Evolutionary conservation across 2,797 vertebrate genomes (phyloP).

Genomic region (Aphelocoma californica): DNA sequence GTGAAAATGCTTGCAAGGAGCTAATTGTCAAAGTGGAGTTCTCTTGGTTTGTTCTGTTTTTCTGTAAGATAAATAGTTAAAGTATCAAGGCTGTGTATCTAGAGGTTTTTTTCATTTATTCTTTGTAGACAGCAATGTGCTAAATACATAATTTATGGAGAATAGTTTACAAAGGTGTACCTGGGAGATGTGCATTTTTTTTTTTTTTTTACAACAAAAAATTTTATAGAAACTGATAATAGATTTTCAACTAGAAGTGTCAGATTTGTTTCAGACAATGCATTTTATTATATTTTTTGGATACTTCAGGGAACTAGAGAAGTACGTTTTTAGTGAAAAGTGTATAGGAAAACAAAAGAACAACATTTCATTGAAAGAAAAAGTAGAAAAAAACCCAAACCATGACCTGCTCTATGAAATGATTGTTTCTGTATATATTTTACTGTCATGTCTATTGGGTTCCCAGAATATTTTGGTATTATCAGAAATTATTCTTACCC

Average conservation of each 20-base stretch:
- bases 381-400: background rate
- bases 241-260: background rate
- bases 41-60: background rate
- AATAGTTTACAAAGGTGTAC: background rate
- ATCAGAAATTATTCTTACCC: background rate
- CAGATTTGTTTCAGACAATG: background rate
- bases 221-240: background rate
- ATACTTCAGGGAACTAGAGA: background rate
- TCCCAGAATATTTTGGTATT: background rate
- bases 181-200: background rate
- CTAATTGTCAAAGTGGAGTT: background rate
- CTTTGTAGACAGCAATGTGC: background rate
- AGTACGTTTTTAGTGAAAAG: background rate
- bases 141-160: background rate
- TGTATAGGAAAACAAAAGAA: background rate
- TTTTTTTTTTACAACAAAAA: background rate
- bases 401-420: background rate
- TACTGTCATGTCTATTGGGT: background rate
- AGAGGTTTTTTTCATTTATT: background rate
- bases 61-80: background rate
- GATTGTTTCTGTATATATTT: background rate
- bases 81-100: background rate
- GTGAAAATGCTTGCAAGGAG: background rate
- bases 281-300: background rate
- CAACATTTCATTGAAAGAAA: background rate